Percentiles rank a stretch among this genome's conserved stretches.
These are phyloP conservation scores for Bhutanitis thaidina DNA, from an alignment of 2,888 invertebrate genomes.

Conservation along the genomic window DNA sequence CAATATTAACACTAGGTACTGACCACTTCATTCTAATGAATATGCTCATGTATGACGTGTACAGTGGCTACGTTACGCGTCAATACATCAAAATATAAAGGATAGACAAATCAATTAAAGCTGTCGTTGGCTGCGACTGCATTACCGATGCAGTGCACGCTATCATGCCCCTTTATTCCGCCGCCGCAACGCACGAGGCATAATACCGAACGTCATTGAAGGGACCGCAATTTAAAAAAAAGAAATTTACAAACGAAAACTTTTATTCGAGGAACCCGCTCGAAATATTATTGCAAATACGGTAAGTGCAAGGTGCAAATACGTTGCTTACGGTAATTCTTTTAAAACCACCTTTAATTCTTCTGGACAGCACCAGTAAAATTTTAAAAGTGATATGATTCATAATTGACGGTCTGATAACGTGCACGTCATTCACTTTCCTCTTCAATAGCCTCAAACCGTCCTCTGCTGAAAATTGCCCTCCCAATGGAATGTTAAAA, in stretches of 20 bases:
- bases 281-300: too few species aligned
- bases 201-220: slow-evolving; percentile 27
- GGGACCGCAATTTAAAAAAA: slow-evolving; percentile 37
- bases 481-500: too few species aligned
- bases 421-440: too few species aligned
- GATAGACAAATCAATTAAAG: slow-evolving; percentile 35
- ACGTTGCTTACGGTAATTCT: too few species aligned
- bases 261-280: slow-evolving; percentile 11
- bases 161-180: slow-evolving; percentile 33
- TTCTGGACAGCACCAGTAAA: too few species aligned
- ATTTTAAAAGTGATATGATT: too few species aligned
- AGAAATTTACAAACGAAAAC: slow-evolving; percentile 17
- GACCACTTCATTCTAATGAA: not conserved
- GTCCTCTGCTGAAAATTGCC: too few species aligned
- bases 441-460: too few species aligned
- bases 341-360: too few species aligned
- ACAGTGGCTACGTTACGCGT: slow-evolving; percentile 1
- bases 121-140: slow-evolving; percentile 26
- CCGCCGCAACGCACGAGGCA: slow-evolving; percentile 38
- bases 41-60: not conserved
- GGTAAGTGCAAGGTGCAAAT: too few species aligned
- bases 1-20: too few species aligned
- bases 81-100: slow-evolving; percentile 15
- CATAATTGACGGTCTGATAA: too few species aligned
- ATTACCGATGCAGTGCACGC: slow-evolving; percentile 37